These are phyloP conservation scores for Dryobates pubescens DNA, from an alignment of 2,797 vertebrate genomes.

Conservation along the genomic window DNA sequence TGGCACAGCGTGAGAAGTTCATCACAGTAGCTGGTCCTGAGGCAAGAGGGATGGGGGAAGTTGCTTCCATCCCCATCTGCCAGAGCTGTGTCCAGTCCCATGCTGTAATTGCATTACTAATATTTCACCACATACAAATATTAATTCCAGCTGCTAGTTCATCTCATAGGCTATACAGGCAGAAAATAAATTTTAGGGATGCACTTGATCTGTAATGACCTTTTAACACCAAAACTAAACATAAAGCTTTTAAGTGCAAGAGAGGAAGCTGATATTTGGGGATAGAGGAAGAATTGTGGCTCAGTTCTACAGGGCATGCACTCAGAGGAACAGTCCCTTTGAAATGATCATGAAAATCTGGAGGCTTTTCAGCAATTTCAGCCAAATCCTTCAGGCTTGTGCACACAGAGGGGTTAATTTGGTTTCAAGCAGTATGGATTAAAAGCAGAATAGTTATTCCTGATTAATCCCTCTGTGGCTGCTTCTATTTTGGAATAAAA, in stretches of 20 bases:
- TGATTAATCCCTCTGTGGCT: slow-evolving; percentile 8
- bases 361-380: slow-evolving; percentile 36
- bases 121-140: not conserved
- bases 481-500: slow-evolving; percentile 10
- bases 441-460: slow-evolving; percentile 41
- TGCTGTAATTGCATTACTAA: not conserved
- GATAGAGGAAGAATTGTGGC: not conserved
- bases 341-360: slow-evolving; percentile 37
- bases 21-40: not conserved
- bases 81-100: not conserved
- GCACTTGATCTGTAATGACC: not conserved
- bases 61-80: not conserved
- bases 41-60: not conserved
- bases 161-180: not conserved
- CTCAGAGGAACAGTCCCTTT: not conserved
- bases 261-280: not conserved
- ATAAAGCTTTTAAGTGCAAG: not conserved
- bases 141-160: not conserved
- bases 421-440: slow-evolving; percentile 33
- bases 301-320: not conserved
- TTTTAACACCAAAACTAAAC: not conserved
- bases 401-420: slow-evolving; percentile 44
- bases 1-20: too few relatives aligned
- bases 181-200: not conserved
- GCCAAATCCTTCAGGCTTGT: slow-evolving; percentile 36